Base-by-base conservation (phyloP, 2,888 invertebrate species). In the Anorthoa munda region DNA sequence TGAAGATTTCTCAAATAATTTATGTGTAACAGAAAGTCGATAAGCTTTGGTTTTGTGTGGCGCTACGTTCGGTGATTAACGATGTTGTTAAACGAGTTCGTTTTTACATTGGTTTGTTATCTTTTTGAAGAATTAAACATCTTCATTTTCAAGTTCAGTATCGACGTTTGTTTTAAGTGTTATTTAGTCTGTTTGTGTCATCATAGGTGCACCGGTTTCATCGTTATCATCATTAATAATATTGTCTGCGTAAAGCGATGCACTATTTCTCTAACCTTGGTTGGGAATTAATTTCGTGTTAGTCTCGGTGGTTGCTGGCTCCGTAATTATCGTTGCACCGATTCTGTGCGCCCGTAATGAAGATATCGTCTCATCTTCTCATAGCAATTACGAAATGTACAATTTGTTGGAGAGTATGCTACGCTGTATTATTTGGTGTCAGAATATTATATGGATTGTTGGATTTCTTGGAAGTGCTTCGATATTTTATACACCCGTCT, bases 251-350 rank as follows among this genome's bases (percentile, higher is more conserved):
- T 89, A 85, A 85, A 88, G 84, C 86, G 81, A 81, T 91, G 92
- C 89, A 90, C 89, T 91, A 90, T 92, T 91, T 91, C 90, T 90
- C 89, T 89, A 88, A 88, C 86, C 89, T 89, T 86, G 75, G 84
- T 87, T 81, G 85, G 83, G 87, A 91, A 93, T 93, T 93, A 93
- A 93, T 93, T 92, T 91, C 89, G 91, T 87, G 87, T 79, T 72
- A 82, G 84, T 75, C 84, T 84, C 81, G 87, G 84, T 76, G 89
- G 86, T 88, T 88, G 89, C 89, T 70, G 58, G 86, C 85, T 91
- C 86, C 79, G 91, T 93, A 94, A 94, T 95, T 94, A 94, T 93
- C 91, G 89, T 83, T 85, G 91, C 92, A 91, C 91, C 92, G 91
- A 93, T 93, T 90, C 89, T 89, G 88, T 87, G 88, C 89, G 91